These are phyloP conservation scores for Dendropsophus ebraccatus DNA, from an alignment of 2,113 vertebrate species.

Conservation along the genomic window DNA sequence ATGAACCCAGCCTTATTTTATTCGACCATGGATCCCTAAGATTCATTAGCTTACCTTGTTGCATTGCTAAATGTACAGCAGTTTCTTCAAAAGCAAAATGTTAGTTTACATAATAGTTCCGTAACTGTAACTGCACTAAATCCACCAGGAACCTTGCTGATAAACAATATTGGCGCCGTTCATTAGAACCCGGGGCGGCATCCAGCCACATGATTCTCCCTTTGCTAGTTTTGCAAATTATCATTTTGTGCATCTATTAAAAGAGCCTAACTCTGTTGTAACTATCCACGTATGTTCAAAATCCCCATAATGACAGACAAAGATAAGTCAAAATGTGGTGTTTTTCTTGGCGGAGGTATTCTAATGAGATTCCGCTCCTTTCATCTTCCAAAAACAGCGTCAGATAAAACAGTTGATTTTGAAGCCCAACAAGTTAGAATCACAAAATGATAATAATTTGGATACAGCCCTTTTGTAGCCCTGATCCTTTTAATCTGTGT, in stretches of 20 bases:
- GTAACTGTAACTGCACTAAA: background rate
- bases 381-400: slow-evolving; percentile 47
- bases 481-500: slow-evolving; percentile 21
- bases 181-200: slow-evolving; percentile 5
- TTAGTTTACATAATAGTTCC: too few relatives aligned
- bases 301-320: slow-evolving; percentile 35
- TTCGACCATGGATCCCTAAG: too few relatives aligned
- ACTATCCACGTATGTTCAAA: slow-evolving; percentile 8
- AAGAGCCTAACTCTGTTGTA: slow-evolving; percentile 28
- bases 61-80: too few relatives aligned
- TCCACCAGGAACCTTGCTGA: background rate
- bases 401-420: slow-evolving; percentile 23
- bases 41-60: too few relatives aligned
- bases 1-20: too few relatives aligned
- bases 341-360: slow-evolving; percentile 22
- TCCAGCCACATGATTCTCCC: background rate
- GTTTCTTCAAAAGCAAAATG: too few relatives aligned
- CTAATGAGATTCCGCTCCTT: slow-evolving; percentile 44
- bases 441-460: slow-evolving; percentile 32
- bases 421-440: slow-evolving; percentile 43
- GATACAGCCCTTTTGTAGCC: background rate
- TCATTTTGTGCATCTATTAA: slow-evolving; percentile 22
- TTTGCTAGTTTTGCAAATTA: slow-evolving; percentile 26
- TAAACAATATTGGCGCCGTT: slow-evolving; percentile 11
- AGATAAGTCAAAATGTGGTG: slow-evolving; percentile 39